Percentiles rank a stretch among this genome's conserved stretches.
These are phyloP conservation scores for Myotis yumanensis DNA, from an alignment of 2,113 vertebrate genomes.

Conservation along the genomic window DNA sequence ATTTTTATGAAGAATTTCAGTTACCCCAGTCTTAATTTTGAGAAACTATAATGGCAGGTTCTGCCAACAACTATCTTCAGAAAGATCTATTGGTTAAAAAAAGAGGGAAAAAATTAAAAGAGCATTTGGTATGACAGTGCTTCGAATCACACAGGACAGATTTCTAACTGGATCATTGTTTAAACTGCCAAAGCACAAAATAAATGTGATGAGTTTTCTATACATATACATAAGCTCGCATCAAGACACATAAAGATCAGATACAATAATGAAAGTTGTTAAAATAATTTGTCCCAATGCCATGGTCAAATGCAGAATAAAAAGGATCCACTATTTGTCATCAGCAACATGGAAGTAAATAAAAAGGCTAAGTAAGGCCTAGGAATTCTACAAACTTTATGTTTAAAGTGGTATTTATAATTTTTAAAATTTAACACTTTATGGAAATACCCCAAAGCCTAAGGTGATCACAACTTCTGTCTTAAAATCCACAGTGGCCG, in stretches of 20 bases:
- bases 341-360: neutral
- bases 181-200: neutral
- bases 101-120: neutral
- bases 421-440: neutral
- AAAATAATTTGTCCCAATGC: neutral
- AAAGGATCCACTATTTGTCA: neutral
- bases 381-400: neutral
- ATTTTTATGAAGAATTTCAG: conserved; percentile 24
- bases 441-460: neutral
- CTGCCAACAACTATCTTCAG: neutral
- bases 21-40: neutral
- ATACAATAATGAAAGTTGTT: neutral
- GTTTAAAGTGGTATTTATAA: neutral
- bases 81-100: neutral
- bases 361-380: neutral
- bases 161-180: neutral
- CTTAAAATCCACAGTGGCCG: neutral
- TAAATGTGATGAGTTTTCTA: neutral
- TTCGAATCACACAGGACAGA: neutral
- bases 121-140: neutral
- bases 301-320: neutral
- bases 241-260: neutral
- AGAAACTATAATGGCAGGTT: neutral
- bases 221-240: neutral
- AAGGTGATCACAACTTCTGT: neutral